phyloP scores from a whole-genome alignment of 53 echinoderm and acorn worm species.

The Henricia sp. region DNA sequence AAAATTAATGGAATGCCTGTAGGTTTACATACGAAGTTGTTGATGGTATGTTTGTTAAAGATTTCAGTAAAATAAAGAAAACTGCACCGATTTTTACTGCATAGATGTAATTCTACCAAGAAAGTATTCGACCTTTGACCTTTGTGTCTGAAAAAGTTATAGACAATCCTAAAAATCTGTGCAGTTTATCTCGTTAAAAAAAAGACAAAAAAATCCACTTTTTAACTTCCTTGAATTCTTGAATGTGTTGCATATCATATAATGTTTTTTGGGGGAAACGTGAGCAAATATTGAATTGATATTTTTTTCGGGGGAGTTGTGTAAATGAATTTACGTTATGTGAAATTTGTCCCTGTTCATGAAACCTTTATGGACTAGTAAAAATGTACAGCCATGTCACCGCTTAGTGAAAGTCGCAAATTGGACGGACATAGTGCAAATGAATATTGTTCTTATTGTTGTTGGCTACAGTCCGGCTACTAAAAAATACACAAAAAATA shows the following conservation, averaged over 20 bases:
- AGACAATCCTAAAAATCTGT: constrained; percentile 28
- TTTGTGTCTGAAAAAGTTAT: constrained; percentile 1
- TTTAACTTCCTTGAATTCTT: constrained; percentile 46
- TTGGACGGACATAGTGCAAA: constrained; percentile 14
- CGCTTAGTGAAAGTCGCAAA: neutral
- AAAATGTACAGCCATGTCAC: constrained; percentile 56
- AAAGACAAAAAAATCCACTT: neutral
- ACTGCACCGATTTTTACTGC: constrained; percentile 29
- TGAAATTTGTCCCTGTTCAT: constrained; percentile 59
- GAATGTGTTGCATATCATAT: constrained; percentile 58
- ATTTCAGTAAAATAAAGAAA: constrained; percentile 22
- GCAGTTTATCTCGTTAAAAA: constrained; percentile 38
- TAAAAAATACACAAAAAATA: neutral
- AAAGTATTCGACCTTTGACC: constrained; percentile 12
- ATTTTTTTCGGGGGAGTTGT: constrained; percentile 37
- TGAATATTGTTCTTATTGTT: no score
- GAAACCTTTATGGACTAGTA: constrained; percentile 24
- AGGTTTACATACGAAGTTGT: constrained; percentile 24
- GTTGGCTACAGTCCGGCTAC: no score
- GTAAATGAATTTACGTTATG: constrained; percentile 59
- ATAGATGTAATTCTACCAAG: neutral
- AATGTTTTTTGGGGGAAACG: no score
- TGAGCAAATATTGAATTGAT: constrained; percentile 63
- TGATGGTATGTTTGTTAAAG: constrained; percentile 52
- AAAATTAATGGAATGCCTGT: constrained; percentile 31